Conservation (phyloP, 2,888 invertebrate genomes). For the Eupithecia subumbrata region DNA sequence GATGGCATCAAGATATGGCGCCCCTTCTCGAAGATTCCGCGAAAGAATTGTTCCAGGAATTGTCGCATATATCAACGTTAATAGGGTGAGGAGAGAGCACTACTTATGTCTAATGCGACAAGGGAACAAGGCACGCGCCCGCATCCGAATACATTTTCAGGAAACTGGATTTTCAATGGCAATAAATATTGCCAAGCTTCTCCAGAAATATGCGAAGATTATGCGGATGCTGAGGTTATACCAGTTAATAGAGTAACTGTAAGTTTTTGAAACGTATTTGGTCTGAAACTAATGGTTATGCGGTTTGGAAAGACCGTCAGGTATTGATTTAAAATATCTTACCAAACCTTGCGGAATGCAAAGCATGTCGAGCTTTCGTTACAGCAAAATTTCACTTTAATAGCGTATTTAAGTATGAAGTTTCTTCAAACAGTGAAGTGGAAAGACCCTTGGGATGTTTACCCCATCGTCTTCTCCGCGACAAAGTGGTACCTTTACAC, state of each 20-base stretch:
- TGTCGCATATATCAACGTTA: conserved; percentile 83
- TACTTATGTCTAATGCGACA: conserved; percentile 84
- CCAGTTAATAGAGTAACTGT: conserved; percentile 26
- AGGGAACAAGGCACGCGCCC: conserved; percentile 78
- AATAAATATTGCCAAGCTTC: conserved; percentile 68
- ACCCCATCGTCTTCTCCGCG: background rate
- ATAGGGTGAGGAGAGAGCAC: conserved; percentile 83
- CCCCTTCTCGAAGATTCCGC: conserved; percentile 72
- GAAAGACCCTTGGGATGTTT: background rate
- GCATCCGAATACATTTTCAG: conserved; percentile 73
- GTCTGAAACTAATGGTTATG: conserved; percentile 11
- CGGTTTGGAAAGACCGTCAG: background rate
- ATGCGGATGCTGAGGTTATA: conserved; percentile 40
- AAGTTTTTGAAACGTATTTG: conserved; percentile 21
- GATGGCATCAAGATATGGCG: conserved; percentile 74
- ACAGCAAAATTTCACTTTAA: background rate
- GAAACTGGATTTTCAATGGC: conserved; percentile 74
- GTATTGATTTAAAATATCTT: background rate
- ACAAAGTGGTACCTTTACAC: conserved; percentile 46
- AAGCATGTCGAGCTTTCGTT: background rate
- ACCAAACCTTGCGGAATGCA: background rate
- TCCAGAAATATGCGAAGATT: conserved; percentile 58
- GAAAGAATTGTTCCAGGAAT: conserved; percentile 84
- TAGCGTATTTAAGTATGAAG: background rate
- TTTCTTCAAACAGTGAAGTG: background rate